Evolutionary conservation across 2,888 invertebrate species (phyloP).

Genomic region (Amphipyra berbera): DNA sequence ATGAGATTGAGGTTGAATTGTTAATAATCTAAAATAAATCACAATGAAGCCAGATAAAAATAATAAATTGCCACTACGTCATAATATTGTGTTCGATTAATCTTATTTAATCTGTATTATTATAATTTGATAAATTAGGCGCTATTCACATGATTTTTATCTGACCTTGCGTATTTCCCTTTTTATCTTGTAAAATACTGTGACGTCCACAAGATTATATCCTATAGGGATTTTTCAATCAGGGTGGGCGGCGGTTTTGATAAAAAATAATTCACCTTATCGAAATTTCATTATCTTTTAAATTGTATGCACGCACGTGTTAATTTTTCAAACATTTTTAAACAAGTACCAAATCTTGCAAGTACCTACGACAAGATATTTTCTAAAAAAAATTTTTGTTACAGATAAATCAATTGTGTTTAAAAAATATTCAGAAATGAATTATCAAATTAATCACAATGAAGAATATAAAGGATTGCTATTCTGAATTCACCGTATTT

Average conservation of each 20-base stretch:
- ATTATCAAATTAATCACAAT: neutral
- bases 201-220: neutral
- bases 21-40: conserved; percentile 5
- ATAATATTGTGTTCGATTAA: neutral
- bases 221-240: too few species aligned
- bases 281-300: too few species aligned
- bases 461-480: neutral
- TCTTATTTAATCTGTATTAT: neutral
- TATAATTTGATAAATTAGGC: neutral
- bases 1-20: neutral
- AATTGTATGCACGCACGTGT: too few species aligned
- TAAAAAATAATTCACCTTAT: too few species aligned
- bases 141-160: neutral
- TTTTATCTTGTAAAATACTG: neutral
- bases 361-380: too few species aligned
- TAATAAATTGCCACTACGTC: conserved; percentile 23
- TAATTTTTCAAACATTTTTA: too few species aligned
- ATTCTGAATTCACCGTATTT: too few species aligned
- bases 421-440: conserved; percentile 30
- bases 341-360: too few species aligned
- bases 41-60: conserved; percentile 16
- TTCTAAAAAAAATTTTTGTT: too few species aligned
- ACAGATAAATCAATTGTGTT: conserved; percentile 35
- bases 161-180: neutral
- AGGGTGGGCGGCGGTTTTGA: too few species aligned